Evolutionary conservation across 2,888 invertebrate species (phyloP), one percentile per base, ranked within the genome.

Genomic region (Epistrophella euchroma): DNA sequence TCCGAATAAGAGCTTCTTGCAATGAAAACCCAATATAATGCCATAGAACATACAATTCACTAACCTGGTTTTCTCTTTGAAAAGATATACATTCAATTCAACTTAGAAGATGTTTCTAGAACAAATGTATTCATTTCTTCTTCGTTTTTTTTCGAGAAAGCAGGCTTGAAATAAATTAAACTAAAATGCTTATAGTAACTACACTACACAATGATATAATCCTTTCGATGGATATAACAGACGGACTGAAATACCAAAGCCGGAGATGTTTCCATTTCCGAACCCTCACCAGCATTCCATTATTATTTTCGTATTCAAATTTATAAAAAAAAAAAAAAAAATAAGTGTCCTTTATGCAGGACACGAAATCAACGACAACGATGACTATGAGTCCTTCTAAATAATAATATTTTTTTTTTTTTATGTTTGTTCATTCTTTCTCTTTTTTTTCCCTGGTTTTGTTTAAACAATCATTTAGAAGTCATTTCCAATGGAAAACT

Each of bases 231-330:
- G 13, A n/a, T 43, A 9, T 22, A 62, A 43, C 28, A 32, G 43
- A 45, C n/a, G n/a, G 45, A 22, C 22, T 11, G 25, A 25, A 6
- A 15, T 13, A 52, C 52, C n/a, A 15, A 15, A 28, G 25, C 52
- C 25, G 74, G 74, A 80, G 60, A 74, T 80, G 75, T 81, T 71
- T 81, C 71, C 71, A 76, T 81, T 81, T 81, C 75, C 75, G 75
- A 71, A 56, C 40, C 70, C 55, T 62, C 47, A 55, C 45, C 56
- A 40, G 71, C 56, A 32, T 66, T 64, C 71, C 75, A 71, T 81
- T 81, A 81, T 81, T 81, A 81, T 81, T 81, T 81, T 84, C 43
- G 58, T 75, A 79, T 84, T 79, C 71, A 84, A 84, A 84, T 84
- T 79, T 72, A 37, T 60, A 76, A 68, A 19, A 28, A 45, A 11